A percentile compares a stretch with the other conserved stretches of the same genome.
These are phyloP conservation scores for Sebastes matsubarae DNA, from an alignment of 2,797 vertebrate species.

Conservation along the genomic window DNA sequence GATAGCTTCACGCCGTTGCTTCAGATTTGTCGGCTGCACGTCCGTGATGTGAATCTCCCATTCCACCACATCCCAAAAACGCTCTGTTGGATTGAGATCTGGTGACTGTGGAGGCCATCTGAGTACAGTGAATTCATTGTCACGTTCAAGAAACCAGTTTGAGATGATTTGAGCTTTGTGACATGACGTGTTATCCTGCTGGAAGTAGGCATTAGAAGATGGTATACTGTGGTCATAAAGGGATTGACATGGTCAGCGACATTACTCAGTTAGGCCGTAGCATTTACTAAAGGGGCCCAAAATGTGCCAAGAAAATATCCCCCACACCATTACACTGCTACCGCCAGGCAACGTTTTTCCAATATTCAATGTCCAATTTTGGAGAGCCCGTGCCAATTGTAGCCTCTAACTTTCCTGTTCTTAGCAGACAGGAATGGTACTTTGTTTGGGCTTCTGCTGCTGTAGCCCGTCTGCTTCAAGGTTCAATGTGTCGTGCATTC, in stretches of 20 bases:
- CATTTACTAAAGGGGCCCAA: background rate
- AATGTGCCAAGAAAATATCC: background rate
- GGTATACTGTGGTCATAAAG: background rate
- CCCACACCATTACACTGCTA: background rate
- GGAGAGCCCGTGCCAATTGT: too few species aligned
- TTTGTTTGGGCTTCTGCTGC: rapidly evolving
- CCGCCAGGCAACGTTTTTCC: background rate
- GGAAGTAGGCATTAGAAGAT: background rate
- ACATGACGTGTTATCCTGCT: background rate
- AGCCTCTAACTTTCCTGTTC: too few species aligned
- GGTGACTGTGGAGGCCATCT: background rate
- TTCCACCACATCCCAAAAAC: background rate
- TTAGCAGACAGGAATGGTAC: too few species aligned
- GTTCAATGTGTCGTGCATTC: background rate
- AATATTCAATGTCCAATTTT: too few species aligned
- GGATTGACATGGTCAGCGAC: background rate
- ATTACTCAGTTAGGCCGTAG: background rate
- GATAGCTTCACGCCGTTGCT: background rate
- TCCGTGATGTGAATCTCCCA: background rate
- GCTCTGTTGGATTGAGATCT: background rate
- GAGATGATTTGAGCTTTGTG: too few species aligned
- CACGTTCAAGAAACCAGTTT: too few species aligned
- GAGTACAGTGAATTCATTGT: background rate
- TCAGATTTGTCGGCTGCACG: background rate
- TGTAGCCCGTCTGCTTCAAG: background rate